These are phyloP conservation scores for Leuciscus waleckii DNA, from an alignment of 2,797 vertebrate species.

Conservation along the genomic window DNA sequence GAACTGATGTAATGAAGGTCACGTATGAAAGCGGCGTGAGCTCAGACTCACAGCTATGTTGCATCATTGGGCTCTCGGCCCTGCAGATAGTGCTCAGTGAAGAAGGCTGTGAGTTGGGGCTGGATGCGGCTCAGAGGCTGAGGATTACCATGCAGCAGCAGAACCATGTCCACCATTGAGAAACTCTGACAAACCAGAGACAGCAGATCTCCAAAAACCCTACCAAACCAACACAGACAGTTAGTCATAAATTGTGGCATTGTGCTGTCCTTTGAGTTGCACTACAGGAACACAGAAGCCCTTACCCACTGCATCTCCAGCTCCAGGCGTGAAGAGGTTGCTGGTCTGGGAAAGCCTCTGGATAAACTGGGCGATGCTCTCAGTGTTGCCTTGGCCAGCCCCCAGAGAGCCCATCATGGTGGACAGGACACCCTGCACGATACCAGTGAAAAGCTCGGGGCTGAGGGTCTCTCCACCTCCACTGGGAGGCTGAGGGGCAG, in stretches of 20 bases:
- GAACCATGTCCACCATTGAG: constrained; percentile 93
- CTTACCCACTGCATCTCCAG: constrained; percentile 88
- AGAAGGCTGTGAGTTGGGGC: constrained; percentile 88
- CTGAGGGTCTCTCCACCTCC: constrained; percentile 79
- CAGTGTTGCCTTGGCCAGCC: constrained; percentile 85
- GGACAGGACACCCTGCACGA: constrained; percentile 89
- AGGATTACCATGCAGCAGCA: constrained; percentile 91
- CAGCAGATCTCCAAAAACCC: constrained; percentile 93
- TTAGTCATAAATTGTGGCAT: background rate
- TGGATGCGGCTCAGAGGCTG: constrained; percentile 90
- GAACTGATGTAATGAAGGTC: background rate
- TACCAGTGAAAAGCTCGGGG: constrained; percentile 89
- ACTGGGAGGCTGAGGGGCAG: constrained; percentile 51
- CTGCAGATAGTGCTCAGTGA: constrained; percentile 88
- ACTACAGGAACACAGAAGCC: background rate
- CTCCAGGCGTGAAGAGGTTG: constrained; percentile 89
- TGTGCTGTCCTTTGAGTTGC: background rate
- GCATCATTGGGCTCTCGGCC: constrained; percentile 85
- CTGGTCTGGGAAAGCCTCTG: constrained; percentile 89
- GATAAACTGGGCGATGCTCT: constrained; percentile 93
- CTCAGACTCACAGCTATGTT: constrained; percentile 85
- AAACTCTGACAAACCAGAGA: constrained; percentile 92
- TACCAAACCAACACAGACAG: constrained; percentile 53
- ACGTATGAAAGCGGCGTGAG: background rate
- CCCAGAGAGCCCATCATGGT: constrained; percentile 91